Base-by-base conservation (phyloP, 2,113 vertebrate genomes). In the Strix aluco region DNA sequence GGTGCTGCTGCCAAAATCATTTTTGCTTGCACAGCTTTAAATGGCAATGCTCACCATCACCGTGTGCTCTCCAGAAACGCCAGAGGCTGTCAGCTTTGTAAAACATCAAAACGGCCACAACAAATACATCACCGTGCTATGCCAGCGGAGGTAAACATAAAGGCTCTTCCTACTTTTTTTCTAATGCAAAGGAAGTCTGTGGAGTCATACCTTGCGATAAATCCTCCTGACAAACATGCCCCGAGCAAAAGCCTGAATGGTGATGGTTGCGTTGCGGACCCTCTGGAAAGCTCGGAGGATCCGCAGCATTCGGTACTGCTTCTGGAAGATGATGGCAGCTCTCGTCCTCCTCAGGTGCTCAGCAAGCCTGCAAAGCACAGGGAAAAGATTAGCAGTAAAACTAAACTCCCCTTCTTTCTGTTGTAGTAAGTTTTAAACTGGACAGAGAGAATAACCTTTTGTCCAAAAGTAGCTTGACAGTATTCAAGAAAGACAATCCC, bases 161-260 rank as follows among this genome's bases (percentile, higher is more conserved):
- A 81, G 29, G 51, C 19, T 74, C 27, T 42, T 61, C 54, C 30
- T 25, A 9, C 30, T 62, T 9, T 9, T 9, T 38, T 59, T 6
- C 36, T 52, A 22, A 20, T 1, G 25, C 26, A 22, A 46, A 62
- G 38, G 30, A 7, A 32, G 30, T 22, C 27, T 1, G 0, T n/a
- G 36, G 63, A 34, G 4, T 7, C 16, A 1, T 97, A 99, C 99
- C 99, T 99, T 97, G 55, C 8, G 97, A 98, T 98, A 99, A 70
- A 96, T 95, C 72, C 97, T 97, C 82, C 99, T 98, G 38, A 98
- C 99, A 79, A 98, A 98, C 99, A 99, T 99, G 90, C 99, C 99
- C 46, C 98, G 96, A 29, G 98, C 55, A 58, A 97, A 99, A 81
- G 99, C 98, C 97, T 99, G 99, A 94, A 99, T 99, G 86, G 98